Evolutionary conservation across 2,888 invertebrate species (phyloP).

Genomic region (Aleiodes leptofemur): DNA sequence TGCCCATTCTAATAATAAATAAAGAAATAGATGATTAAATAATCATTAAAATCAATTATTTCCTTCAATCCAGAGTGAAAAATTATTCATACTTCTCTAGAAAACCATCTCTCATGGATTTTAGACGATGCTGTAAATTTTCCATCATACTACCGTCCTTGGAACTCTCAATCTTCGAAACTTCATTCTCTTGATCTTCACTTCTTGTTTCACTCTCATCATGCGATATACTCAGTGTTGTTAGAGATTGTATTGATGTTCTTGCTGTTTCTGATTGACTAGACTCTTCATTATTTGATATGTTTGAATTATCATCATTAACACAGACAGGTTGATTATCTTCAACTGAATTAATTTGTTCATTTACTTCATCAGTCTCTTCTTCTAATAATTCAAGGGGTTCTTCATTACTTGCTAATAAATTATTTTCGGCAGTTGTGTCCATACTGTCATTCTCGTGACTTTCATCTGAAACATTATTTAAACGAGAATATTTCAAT

Average conservation of each 20-base stretch:
- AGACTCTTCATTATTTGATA: constrained; percentile 59
- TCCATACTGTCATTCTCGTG: constrained; percentile 27
- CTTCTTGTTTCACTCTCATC: constrained; percentile 53
- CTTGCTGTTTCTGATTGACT: constrained; percentile 66
- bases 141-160: constrained; percentile 70
- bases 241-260: constrained; percentile 62
- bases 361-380: constrained; percentile 45
- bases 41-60: constrained; percentile 1
- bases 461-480: constrained; percentile 12
- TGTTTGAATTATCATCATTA: constrained; percentile 43
- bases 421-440: constrained; percentile 32
- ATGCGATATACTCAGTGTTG: constrained; percentile 58
- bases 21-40: constrained; percentile 17
- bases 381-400: constrained; percentile 48
- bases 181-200: constrained; percentile 44
- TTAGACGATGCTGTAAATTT: constrained; percentile 74
- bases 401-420: constrained; percentile 12
- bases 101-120: constrained; percentile 78
- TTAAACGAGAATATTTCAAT: not conserved
- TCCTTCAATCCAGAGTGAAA: constrained; percentile 14
- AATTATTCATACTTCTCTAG: constrained; percentile 75
- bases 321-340: constrained; percentile 30
- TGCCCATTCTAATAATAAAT: constrained; percentile 72
- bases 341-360: constrained; percentile 42
- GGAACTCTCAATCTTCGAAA: constrained; percentile 56